Base-by-base conservation (phyloP, 2,888 invertebrate species). In the Herminia tarsipennalis region DNA sequence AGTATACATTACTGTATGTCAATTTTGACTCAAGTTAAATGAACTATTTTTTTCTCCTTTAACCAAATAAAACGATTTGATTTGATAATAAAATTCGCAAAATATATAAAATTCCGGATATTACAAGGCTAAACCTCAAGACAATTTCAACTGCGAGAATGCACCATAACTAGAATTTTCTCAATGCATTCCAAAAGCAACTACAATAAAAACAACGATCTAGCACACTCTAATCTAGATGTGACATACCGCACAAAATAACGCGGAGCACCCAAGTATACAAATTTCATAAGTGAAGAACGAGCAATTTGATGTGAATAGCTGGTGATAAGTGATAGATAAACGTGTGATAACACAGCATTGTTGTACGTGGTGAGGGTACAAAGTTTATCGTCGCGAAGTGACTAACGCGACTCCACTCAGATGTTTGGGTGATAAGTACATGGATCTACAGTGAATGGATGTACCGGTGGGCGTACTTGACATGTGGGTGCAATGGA, bases 301-400 rank as follows among this genome's bases (percentile, higher is more conserved):
- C 61, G 49, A 55, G 55, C 57, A 50, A 50, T 62, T 59, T 65
- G 64, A 64, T 64, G 66, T 61, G 42, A 64, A 64, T 56, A 58
- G 66, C 55, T 51, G 47, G 47, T 61, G 66, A 61, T 65, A 61
- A 58, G 47, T 69, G 66, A 58, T 66, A 66, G 60, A 64, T 47
- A 56, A 45, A 64, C 66, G 66, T 63, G 60, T 54, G 66, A 69
- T 71, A 70, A 67, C 65, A 58, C 57, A 58, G 70, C 60, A 66
- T 70, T 69, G 66, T 70, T 65, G 59, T 65, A 71, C 73, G 70
- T 70, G 70, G 65, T 63, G 56, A 48, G 65, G 64, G 73, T 70
- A 62, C 65, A 57, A 58, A 70, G 76, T 73, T 73, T 78, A 78
- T 78, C 77, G 59, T 32, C 28, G 37, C 43, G 63, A 73, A 65